Evolutionary conservation across 53 echinoderm and acorn worm species (phyloP).

Genomic region (Echinarachnius parma): DNA sequence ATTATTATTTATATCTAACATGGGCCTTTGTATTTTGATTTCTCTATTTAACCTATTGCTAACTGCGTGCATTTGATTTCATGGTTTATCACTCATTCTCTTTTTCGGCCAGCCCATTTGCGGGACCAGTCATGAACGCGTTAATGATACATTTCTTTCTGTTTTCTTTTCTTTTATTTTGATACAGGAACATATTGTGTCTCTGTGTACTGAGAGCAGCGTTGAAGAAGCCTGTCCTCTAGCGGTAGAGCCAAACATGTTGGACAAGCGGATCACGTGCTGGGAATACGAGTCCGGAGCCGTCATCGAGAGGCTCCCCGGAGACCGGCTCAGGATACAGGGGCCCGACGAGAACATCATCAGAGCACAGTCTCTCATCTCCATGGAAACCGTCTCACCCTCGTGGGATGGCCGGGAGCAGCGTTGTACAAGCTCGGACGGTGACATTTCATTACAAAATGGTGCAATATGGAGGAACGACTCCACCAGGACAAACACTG

Average conservation of each 20-base stretch:
- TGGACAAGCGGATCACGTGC: constrained; percentile 32
- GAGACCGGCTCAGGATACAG: constrained; percentile 25
- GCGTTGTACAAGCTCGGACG: no score
- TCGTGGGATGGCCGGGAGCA: background rate
- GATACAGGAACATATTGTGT: constrained; percentile 22
- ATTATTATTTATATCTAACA: no score
- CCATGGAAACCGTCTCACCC: background rate
- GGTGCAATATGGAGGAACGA: constrained; percentile 6
- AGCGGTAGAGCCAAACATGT: constrained; percentile 7
- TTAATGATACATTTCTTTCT: background rate
- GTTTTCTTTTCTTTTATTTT: background rate
- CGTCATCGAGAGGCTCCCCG: constrained; percentile 3
- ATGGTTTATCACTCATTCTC: no score
- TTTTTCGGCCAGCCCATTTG: no score
- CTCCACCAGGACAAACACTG: constrained; percentile 1
- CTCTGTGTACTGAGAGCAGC: constrained; percentile 21
- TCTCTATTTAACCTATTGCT: no score
- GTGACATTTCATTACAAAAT: background rate
- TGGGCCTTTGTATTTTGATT: no score
- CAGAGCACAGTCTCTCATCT: constrained; percentile 33
- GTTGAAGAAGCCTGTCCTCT: constrained; percentile 23
- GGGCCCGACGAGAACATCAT: constrained; percentile 47
- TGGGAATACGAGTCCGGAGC: constrained; percentile 35
- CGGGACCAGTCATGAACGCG: background rate
- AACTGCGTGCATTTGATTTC: no score